These are phyloP conservation scores for Lineus longissimus DNA, from an alignment of 1,140 invertebrate genomes.

Conservation along the genomic window DNA sequence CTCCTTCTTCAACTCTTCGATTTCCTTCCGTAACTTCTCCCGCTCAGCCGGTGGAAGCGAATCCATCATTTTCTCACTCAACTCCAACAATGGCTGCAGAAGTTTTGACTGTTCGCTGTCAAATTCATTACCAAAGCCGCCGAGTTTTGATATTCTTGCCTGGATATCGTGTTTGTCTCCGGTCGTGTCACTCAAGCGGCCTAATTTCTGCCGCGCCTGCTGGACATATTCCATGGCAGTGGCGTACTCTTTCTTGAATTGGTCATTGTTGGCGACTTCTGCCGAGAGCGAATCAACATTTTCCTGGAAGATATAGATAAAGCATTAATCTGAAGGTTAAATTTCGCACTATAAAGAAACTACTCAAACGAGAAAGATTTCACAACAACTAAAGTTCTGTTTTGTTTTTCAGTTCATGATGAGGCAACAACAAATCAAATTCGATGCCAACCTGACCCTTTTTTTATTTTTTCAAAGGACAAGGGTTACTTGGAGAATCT, in stretches of 20 bases:
- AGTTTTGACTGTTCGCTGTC: background rate
- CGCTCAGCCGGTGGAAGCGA: background rate
- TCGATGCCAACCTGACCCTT: no score
- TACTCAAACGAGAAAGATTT: no score
- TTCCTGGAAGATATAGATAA: constrained; percentile 17
- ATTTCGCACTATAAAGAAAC: no score
- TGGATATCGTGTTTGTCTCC: constrained; percentile 74
- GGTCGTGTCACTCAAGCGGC: constrained; percentile 72
- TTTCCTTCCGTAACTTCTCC: background rate
- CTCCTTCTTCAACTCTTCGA: background rate
- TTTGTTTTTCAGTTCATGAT: no score
- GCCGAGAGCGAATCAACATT: constrained; percentile 62
- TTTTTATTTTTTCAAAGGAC: no score
- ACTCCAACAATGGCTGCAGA: background rate
- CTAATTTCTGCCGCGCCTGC: constrained; percentile 74
- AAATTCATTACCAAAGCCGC: constrained; percentile 26
- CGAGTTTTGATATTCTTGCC: constrained; percentile 76
- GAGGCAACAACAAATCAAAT: no score
- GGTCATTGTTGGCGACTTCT: constrained; percentile 82
- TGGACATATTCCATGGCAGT: constrained; percentile 84
- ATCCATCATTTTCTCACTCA: background rate
- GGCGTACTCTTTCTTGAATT: constrained; percentile 76
- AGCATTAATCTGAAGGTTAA: no score
- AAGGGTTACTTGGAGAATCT: no score
- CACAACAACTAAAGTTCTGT: no score